These are phyloP conservation scores for Cossypha caffra DNA, from an alignment of 2,797 vertebrate genomes.

Conservation along the genomic window DNA sequence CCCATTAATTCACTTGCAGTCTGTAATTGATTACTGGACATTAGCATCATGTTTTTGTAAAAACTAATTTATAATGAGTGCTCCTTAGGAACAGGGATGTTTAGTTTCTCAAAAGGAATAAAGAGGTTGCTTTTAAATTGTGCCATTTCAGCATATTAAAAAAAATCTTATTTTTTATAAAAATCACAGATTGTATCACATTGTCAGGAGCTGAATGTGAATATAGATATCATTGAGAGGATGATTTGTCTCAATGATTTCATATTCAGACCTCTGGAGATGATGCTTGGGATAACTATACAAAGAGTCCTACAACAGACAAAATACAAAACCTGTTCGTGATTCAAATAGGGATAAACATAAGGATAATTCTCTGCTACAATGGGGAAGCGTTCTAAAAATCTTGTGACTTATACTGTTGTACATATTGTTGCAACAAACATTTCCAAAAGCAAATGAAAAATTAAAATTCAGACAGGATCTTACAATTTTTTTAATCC, in stretches of 20 bases:
- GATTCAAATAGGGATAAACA: background rate
- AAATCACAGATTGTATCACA: background rate
- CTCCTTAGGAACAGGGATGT: background rate
- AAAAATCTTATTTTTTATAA: background rate
- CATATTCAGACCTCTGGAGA: background rate
- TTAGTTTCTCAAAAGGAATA: background rate
- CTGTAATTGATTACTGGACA: background rate
- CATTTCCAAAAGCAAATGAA: background rate
- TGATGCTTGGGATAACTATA: background rate
- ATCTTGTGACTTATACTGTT: rapidly evolving
- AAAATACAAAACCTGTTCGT: background rate
- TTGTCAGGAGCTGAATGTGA: background rate
- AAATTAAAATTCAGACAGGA: background rate
- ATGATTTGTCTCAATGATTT: background rate
- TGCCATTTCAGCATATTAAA: background rate
- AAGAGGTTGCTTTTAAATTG: background rate
- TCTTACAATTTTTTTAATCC: background rate
- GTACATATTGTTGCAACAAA: background rate
- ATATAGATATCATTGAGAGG: background rate
- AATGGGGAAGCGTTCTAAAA: background rate
- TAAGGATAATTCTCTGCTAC: background rate
- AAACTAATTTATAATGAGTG: background rate
- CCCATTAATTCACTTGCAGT: background rate
- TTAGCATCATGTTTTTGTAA: background rate
- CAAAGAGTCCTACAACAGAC: background rate